These are phyloP conservation scores for Drosophila sucinea DNA, from an alignment of 1,140 invertebrate genomes.

Conservation along the genomic window DNA sequence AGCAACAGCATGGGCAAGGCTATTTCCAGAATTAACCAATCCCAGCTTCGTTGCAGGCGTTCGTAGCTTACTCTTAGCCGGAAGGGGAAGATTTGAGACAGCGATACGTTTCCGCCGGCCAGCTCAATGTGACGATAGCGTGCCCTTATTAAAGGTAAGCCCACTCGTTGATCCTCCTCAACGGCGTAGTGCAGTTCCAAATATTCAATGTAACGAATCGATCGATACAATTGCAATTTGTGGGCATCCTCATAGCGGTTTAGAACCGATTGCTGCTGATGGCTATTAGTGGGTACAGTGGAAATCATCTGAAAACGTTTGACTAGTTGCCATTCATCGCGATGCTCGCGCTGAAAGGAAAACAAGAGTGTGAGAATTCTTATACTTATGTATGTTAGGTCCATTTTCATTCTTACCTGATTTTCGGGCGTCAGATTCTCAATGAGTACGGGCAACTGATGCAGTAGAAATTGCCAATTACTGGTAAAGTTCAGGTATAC, in stretches of 20 bases:
- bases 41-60: constrained; percentile 30
- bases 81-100: constrained; percentile 56
- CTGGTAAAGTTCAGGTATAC: constrained; percentile 84
- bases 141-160: constrained; percentile 63
- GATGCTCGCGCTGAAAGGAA: constrained; percentile 76
- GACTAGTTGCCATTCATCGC: constrained; percentile 86
- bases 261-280: constrained; percentile 19
- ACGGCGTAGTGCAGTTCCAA: constrained; percentile 70
- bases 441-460: constrained; percentile 86
- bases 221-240: constrained; percentile 67
- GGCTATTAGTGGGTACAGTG: constrained; percentile 57
- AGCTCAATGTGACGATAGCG: constrained; percentile 69
- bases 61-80: constrained; percentile 48
- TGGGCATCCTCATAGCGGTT: constrained; percentile 68
- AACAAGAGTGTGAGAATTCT: background rate
- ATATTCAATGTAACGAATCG: constrained; percentile 61
- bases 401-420: constrained; percentile 36
- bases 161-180: constrained; percentile 56
- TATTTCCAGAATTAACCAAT: constrained; percentile 54
- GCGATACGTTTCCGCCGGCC: constrained; percentile 42
- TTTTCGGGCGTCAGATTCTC: constrained; percentile 77
- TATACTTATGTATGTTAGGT: too few species aligned
- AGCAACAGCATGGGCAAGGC: constrained; percentile 55
- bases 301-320: constrained; percentile 89
- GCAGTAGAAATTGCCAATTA: constrained; percentile 79